Base-by-base conservation (phyloP, 1,140 invertebrate genomes). In the Limonius californicus region DNA sequence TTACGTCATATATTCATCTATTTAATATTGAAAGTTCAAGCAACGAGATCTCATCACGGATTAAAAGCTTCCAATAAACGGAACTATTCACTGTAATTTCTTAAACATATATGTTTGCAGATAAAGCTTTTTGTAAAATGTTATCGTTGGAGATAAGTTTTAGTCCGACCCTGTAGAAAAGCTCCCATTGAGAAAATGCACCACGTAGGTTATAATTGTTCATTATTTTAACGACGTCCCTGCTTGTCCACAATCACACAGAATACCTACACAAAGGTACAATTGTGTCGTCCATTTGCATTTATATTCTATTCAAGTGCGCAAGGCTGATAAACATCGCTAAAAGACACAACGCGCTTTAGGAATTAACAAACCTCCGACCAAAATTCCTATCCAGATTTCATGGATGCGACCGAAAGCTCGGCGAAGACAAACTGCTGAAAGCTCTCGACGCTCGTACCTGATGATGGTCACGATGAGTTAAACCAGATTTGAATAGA, bases 261-360 rank as follows among this genome's bases (percentile, higher is more conserved):
- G 67, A 70, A 69, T 70, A 65, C 70, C 71, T 68, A 68, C 70
- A 74, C 70, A 70, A 70, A 68, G 61, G 65, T 63, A 71, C 72
- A 73, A 72, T 72, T 72, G 72, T 65, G 67, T 67, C 69, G 62
- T 62, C 68, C 72, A 74, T 74, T 74, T 74, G 73, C 73, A 74
- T 74, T 74, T 73, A 70, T 70, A 71, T 71, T 71, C 70, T 67
- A 68, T 64, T 67, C 63, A 62, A 67, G 69, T 68, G 66, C 66
- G 65, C 61, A 62, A 53, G 58, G 55, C 65, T 60, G 66, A 72
- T 70, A 70, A 70, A 70, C 68, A 70, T 68, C 68, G 62, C 66
- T 70, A 68, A 73, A 68, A 68, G 64, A 68, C 63, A 68, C 68
- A 66, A 65, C 62, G 62, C 67, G 69, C 66, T 67, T 67, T 62